These are phyloP conservation scores for Colius striatus DNA, from an alignment of 2,113 vertebrate species.

Conservation along the genomic window DNA sequence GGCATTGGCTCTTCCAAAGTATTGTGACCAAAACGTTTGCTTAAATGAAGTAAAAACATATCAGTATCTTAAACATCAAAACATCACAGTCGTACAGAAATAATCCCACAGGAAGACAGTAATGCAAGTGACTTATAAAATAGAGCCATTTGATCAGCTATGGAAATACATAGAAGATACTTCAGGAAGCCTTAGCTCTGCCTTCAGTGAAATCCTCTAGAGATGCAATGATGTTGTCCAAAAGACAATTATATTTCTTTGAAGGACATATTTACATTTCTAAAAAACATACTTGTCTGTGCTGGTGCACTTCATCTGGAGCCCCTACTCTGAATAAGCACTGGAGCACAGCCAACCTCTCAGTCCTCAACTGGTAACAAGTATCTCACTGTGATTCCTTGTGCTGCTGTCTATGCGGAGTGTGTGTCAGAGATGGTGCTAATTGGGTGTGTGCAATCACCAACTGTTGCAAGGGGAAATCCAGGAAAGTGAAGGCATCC, in stretches of 20 bases:
- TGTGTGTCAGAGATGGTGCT: neutral
- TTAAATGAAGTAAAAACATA: neutral
- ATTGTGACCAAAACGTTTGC: neutral
- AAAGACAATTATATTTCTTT: neutral
- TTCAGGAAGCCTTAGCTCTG: neutral
- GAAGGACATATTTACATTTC: neutral
- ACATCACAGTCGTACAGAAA: neutral
- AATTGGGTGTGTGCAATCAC: neutral
- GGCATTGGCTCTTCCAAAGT: neutral
- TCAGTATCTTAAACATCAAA: neutral
- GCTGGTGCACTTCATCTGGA: neutral
- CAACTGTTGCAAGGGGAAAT: slow-evolving; percentile 16
- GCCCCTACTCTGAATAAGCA: neutral
- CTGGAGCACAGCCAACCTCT: neutral
- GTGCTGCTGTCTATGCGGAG: neutral
- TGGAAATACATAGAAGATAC: neutral
- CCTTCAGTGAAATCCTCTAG: neutral
- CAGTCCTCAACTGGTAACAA: neutral
- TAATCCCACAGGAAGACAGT: neutral
- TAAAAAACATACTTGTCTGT: neutral
- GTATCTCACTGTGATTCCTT: neutral
- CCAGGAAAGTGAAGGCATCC: slow-evolving; percentile 39
- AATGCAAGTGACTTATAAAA: neutral
- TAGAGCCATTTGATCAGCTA: neutral
- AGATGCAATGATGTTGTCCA: neutral